Conservation (phyloP, 2,113 vertebrate genomes). For the Corythornis madagascariensis region DNA sequence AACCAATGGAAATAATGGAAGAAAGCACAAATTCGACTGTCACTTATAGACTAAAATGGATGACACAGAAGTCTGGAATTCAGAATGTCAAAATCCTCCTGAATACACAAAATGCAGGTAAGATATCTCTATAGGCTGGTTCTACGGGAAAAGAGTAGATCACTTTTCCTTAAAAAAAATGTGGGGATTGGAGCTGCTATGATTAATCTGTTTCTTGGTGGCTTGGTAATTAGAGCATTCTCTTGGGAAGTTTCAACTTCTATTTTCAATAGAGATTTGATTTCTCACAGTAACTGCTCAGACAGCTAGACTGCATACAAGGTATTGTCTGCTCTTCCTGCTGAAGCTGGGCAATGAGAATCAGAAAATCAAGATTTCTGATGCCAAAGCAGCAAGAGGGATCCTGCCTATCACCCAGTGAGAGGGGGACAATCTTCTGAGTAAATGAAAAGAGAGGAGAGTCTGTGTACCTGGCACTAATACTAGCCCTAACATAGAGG, state of each 20-base stretch:
- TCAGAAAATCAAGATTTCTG: neutral
- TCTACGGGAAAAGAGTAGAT: neutral
- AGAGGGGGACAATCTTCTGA: neutral
- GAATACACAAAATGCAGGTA: neutral
- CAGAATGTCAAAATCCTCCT: neutral
- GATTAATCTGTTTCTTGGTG: slow-evolving; percentile 49
- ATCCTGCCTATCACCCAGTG: neutral
- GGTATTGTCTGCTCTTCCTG: neutral
- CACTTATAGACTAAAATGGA: neutral
- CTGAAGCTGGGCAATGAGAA: neutral
- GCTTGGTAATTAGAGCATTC: slow-evolving; percentile 39
- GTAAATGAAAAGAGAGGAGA: neutral
- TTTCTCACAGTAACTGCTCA: slow-evolving; percentile 18
- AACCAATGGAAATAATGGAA: neutral
- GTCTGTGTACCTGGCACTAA: neutral
- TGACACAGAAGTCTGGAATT: neutral
- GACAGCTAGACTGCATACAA: neutral
- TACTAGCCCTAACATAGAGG: neutral
- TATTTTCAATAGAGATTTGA: slow-evolving; percentile 52
- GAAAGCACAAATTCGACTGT: neutral
- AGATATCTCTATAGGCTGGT: neutral
- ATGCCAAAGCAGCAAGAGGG: neutral
- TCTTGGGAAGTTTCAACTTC: slow-evolving; percentile 40
- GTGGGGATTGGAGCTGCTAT: neutral
- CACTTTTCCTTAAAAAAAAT: slow-evolving; percentile 10